Base-by-base conservation (phyloP, 2,113 vertebrate genomes). In the Psilopogon haemacephalus region DNA sequence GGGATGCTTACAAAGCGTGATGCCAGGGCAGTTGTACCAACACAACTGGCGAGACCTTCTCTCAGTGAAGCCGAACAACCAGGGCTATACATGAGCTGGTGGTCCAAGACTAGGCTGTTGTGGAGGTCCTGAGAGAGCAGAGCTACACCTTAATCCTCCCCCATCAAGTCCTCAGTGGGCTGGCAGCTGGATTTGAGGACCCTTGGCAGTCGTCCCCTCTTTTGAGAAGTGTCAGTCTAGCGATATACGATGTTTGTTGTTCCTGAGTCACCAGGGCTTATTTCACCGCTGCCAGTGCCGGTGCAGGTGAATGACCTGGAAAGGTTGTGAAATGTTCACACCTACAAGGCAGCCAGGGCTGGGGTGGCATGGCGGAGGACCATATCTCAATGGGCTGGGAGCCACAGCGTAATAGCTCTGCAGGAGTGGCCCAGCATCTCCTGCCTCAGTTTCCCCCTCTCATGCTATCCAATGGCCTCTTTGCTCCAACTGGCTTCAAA, bases 371-470 rank as follows among this genome's bases (percentile, higher is more conserved):
- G 71, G 56, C 72, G 50, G n/a, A 9, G 8, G 5, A 2, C 8
- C 33, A 27, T 7, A 12, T 6, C 28, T 18, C 59, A 35, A 37
- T 1, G 0, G 23, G 16, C 28, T 0, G 2, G 37, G 14, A 42
- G 12, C 33, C 2, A 1, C 62, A 20, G 20, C 50, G 68, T 33
- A 1, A 72, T 33, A 1, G 1, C 37, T 62, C 54, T 0, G 0
- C 24, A 19, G 2, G 1, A 54, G 33, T 42, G 32, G 21, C 46
- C 8, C 4, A 18, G 32, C 7, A 1, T 15, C 28, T 44, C 44
- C 58, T 33, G 70, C 80, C 88, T 90, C 88, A 69, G 86, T 86
- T 93, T 54, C 71, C 46, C 59, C 9, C 8, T n/a, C 3, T 24
- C 17, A n/a, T 12, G 59, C 15, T 5, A 4, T 13, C 9, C 3